Base-by-base conservation (phyloP, 2,888 invertebrate species). In the Philonicus albiceps region DNA sequence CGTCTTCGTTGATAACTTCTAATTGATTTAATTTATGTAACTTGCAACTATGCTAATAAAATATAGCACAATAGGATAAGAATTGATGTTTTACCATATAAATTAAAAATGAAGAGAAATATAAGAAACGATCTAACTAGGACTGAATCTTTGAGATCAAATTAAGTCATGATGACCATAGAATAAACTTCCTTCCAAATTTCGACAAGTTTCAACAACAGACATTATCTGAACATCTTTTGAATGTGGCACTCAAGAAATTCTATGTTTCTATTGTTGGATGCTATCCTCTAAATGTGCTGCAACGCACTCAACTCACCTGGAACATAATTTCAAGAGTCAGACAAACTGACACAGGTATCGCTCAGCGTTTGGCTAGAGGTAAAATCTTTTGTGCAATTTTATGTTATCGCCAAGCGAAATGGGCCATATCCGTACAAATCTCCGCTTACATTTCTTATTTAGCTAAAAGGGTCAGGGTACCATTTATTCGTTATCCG, bases 401-500 rank as follows among this genome's bases (percentile, higher is more conserved):
- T 64, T 64, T 64, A 64, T 64, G 64, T 64, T 64, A 64, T 64
- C 27, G 64, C 3, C 22, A 1, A 27, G 13, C 64, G 22, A 64
- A 64, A 64, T 64, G 64, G 64, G 19, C 64, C 64, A 64, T 64
- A 64, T 64, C 64, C 64, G 64, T 11, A 64, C 27, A 64, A 27
- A 64, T 11, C 64, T 22, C 64, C 64, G 64, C 64, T 64, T 64
- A 64, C 64, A 64, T 64, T 64, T 64, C 31, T 74, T 74, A 74
- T 74, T 74, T 74, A 74, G 74, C 34, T 34, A 31, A 74, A 74
- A 74, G 74, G n/a, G 74, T 74, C 74, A 64, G 64, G 64, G 64
- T 74, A 7, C 31, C 74, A 31, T 49, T 78, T 64, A 27, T 49
- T 78, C 78, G 22, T 49, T 78, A 16, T 78, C 78, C 49, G 78